Evolutionary conservation across 1,140 invertebrate species (phyloP), one percentile per base, ranked within the genome.

Genomic region (Hermatobates lingyangjiaoensis): DNA sequence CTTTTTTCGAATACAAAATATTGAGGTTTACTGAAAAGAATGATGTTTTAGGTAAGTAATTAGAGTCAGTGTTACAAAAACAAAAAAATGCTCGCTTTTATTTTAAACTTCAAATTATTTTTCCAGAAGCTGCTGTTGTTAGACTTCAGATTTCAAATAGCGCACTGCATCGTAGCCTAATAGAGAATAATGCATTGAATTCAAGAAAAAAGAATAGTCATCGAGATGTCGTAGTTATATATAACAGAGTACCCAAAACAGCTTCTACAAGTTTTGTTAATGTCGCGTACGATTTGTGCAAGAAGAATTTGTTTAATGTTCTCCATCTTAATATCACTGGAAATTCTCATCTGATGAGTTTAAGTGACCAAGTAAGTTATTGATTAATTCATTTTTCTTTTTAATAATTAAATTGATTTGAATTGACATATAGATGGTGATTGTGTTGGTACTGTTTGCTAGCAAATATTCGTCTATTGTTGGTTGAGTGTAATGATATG

Each of bases 181-280:
- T 20, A 18, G 18, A 54, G 18, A 23, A 51, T 28, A 18, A n/a
- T 27, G 15, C 39, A 30, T 24, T 21, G 12, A 21, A 25, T 21
- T 27, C 2, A 39, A 40, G 28, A 50, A 5, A 50, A 39, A 12
- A 25, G 14, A 7, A 25, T 26, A n/a, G 25, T 25, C 45, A 55
- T 48, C 74, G 82, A 56, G 72, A 83, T 61, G 60, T 80, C 47
- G 74, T 95, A 27, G 74, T 96, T 30, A 85, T 96, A 57, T 97
- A 95, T 66, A 96, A 98, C 67, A 75, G 93, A 63, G 90, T 98
- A 28, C 95, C 95, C 18, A 98, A 98, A 70, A 98, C 94, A n/a
- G 95, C 86, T 3, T 97, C 93, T 4, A 98, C 95, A 2, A 96
- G 91, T 65, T 92, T 98, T 64, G 89, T 96, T 49, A 93, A 93